Percentiles rank a stretch among this genome's conserved stretches.
These are phyloP conservation scores for Samia ricini DNA, from an alignment of 1,140 invertebrate genomes.

Conservation along the genomic window DNA sequence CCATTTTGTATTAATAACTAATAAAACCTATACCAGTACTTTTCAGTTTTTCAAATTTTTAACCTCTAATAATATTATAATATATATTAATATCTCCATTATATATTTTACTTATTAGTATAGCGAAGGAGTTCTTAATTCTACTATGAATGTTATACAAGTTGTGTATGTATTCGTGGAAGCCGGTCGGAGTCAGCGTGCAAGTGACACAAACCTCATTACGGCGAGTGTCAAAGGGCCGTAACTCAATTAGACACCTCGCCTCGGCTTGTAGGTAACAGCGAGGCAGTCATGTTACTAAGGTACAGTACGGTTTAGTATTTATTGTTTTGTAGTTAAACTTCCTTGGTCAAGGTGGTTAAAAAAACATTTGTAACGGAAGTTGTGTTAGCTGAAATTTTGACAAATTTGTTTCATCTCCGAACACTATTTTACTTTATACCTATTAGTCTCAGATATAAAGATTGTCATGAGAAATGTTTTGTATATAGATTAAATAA, in stretches of 20 bases:
- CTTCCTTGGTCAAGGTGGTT: too few species aligned
- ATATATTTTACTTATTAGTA: not conserved
- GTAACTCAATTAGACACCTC: constrained; percentile 70
- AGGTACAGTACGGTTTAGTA: not conserved
- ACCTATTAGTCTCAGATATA: too few species aligned
- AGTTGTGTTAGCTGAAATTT: too few species aligned
- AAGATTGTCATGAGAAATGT: too few species aligned
- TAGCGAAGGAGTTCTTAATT: not conserved
- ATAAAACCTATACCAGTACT: too few species aligned
- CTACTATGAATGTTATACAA: not conserved
- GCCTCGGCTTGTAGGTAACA: not conserved
- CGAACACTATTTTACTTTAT: too few species aligned
- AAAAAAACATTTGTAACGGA: too few species aligned
- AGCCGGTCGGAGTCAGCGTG: not conserved
- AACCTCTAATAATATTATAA: too few species aligned
- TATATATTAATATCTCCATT: not conserved
- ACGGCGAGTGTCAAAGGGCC: constrained; percentile 65
- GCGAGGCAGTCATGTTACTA: not conserved
- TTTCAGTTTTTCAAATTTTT: too few species aligned
- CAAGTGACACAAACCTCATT: constrained; percentile 63
- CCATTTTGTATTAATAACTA: too few species aligned
- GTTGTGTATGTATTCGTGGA: not conserved
- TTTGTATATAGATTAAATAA: too few species aligned
- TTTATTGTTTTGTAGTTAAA: not conserved
- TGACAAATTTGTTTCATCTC: too few species aligned